Percentiles rank a stretch among this genome's conserved stretches.
Evolutionary conservation across 2,888 invertebrate species (phyloP).

Genomic region (Drosophila peninsularis): DNA sequence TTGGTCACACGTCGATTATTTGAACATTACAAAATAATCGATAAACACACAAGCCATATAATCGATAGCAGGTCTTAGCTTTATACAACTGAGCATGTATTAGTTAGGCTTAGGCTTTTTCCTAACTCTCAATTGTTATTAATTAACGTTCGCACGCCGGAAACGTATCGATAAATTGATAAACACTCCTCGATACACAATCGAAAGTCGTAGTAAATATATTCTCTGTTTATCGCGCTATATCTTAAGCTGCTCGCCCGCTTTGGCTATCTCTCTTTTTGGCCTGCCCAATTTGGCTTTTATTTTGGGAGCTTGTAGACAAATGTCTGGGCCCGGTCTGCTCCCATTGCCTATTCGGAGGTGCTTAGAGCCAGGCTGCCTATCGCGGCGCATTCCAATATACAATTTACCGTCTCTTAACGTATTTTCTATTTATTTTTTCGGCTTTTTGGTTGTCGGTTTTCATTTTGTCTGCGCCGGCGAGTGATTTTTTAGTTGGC

Average conservation of each 20-base stretch:
- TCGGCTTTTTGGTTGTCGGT: conserved; percentile 39
- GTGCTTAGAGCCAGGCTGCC: conserved; percentile 52
- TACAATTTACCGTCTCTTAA: conserved; percentile 49
- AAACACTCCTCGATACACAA: neutral
- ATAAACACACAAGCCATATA: too few species aligned
- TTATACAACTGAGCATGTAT: too few species aligned
- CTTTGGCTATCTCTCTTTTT: conserved; percentile 14
- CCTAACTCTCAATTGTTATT: neutral
- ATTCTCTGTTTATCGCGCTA: conserved; percentile 9
- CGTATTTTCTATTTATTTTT: conserved; percentile 21
- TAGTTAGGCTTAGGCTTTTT: too few species aligned
- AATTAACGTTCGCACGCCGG: neutral
- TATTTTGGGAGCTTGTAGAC: conserved; percentile 17
- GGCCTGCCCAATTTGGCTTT: conserved; percentile 11
- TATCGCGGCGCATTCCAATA: conserved; percentile 73
- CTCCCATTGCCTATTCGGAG: conserved; percentile 23
- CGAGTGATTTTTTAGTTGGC: conserved; percentile 43
- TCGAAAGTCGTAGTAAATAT: neutral
- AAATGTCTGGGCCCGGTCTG: conserved; percentile 34
- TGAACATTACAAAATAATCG: too few species aligned
- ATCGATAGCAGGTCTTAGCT: too few species aligned
- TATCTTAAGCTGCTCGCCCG: neutral
- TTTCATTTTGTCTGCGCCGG: conserved; percentile 49
- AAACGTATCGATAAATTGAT: conserved; percentile 3
- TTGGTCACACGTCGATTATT: too few species aligned